Conservation (phyloP, 1,140 invertebrate genomes). For the Sitobion miscanthi region DNA sequence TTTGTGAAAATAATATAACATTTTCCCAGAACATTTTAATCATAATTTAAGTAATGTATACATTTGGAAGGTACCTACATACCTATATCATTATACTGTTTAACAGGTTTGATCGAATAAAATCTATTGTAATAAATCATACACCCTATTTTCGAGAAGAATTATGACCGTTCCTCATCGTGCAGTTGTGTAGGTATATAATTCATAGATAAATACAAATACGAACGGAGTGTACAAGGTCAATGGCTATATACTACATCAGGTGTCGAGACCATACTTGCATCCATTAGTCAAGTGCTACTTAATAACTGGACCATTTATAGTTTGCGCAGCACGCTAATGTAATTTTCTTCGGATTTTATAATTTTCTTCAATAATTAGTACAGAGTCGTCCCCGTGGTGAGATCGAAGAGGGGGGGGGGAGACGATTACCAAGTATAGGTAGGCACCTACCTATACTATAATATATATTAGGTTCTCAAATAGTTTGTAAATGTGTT, state of each 20-base stretch:
- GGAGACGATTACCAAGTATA: neutral
- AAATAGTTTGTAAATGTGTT: neutral
- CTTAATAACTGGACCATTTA: slow-evolving; percentile 45
- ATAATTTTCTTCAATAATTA: slow-evolving; percentile 15
- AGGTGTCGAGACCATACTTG: neutral
- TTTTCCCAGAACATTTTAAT: neutral
- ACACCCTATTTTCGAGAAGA: neutral
- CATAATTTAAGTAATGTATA: neutral
- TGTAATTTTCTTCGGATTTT: neutral
- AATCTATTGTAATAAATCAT: neutral
- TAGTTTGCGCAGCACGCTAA: neutral
- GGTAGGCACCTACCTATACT: neutral
- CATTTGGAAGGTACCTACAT: neutral
- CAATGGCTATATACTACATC: slow-evolving; percentile 6
- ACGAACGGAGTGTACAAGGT: neutral
- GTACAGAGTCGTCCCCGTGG: neutral
- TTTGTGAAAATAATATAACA: neutral
- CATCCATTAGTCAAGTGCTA: slow-evolving; percentile 52
- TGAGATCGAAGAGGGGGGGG: neutral
- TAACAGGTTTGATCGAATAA: neutral
- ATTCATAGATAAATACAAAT: neutral
- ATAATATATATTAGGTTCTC: neutral
- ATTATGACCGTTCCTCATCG: neutral
- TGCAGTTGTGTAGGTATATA: neutral
- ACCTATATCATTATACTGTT: neutral